phyloP scores from a whole-genome alignment of 2,113 vertebrate species.

The Asarcornis scutulata region DNA sequence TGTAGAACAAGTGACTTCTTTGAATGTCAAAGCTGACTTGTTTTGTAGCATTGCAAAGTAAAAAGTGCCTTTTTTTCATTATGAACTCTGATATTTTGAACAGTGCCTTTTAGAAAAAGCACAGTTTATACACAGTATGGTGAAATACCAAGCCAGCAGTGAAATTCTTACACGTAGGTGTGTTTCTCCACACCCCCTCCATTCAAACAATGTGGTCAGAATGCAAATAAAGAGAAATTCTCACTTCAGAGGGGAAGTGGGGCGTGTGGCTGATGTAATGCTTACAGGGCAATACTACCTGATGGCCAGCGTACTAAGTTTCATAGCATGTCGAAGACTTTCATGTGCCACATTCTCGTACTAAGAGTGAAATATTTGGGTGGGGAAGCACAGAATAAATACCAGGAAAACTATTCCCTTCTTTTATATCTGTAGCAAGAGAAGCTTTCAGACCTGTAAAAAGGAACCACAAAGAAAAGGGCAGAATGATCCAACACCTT shows the following conservation, averaged over 20 bases:
- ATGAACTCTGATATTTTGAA: background rate
- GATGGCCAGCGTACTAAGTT: background rate
- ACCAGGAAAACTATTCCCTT: background rate
- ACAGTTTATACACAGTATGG: background rate
- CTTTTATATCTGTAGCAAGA: background rate
- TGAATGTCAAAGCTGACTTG: background rate
- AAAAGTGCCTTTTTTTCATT: background rate
- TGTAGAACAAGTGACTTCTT: constrained; percentile 29
- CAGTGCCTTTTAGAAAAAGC: background rate
- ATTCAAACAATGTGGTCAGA: constrained; percentile 45
- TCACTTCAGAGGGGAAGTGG: background rate
- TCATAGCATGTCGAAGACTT: background rate
- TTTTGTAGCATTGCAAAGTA: background rate
- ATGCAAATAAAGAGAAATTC: constrained; percentile 35
- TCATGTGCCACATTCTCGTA: background rate
- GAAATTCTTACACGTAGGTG: background rate
- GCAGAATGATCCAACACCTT: background rate
- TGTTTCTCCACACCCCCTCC: constrained; percentile 18
- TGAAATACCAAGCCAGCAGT: background rate
- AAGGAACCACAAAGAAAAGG: background rate
- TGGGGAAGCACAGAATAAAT: background rate
- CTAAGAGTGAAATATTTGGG: background rate
- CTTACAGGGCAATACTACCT: background rate
- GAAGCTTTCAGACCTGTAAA: background rate
- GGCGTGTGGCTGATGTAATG: background rate